phyloP scores from a whole-genome alignment of 1,140 invertebrate genomes.

The Antheraea pernyi region DNA sequence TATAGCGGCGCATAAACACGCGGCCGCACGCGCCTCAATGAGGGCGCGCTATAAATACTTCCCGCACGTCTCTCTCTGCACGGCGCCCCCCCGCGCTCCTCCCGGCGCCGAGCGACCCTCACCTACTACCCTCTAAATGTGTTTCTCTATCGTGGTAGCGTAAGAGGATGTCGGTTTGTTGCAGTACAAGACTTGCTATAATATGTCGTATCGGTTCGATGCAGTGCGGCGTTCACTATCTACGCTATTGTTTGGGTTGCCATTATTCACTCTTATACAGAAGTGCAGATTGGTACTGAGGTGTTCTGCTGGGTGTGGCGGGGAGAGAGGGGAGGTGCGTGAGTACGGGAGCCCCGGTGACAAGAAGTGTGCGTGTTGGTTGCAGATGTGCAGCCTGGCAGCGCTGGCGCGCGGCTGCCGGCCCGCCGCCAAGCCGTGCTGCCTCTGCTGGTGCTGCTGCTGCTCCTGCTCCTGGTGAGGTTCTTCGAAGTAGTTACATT shows the following conservation, averaged over 20 bases:
- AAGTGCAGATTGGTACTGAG: too few species aligned
- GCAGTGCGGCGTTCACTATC: too few species aligned
- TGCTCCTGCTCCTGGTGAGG: slow-evolving; percentile 77
- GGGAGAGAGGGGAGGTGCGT: too few species aligned
- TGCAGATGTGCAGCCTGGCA: slow-evolving; percentile 78
- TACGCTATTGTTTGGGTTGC: too few species aligned
- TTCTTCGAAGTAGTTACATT: too few species aligned
- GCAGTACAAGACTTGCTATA: too few species aligned
- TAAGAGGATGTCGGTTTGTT: too few species aligned
- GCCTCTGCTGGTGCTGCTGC: slow-evolving; percentile 78
- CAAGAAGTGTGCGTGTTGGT: slow-evolving; percentile 28
- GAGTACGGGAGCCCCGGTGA: too few species aligned
- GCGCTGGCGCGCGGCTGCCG: slow-evolving; percentile 77
- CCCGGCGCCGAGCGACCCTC: slow-evolving; percentile 31
- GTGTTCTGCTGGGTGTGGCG: too few species aligned
- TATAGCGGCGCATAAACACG: slow-evolving; percentile 23
- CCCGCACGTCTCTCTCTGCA: slow-evolving; percentile 3
- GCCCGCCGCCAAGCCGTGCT: slow-evolving; percentile 73
- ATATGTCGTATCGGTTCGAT: too few species aligned
- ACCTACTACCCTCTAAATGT: slow-evolving; percentile 58
- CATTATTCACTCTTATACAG: too few species aligned
- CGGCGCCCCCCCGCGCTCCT: slow-evolving; percentile 24
- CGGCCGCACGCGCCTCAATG: slow-evolving; percentile 37
- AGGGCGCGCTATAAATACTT: slow-evolving; percentile 52
- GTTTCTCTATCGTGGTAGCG: not conserved